Conservation (phyloP, 2,888 invertebrate species). For the Rutpela maculata region DNA sequence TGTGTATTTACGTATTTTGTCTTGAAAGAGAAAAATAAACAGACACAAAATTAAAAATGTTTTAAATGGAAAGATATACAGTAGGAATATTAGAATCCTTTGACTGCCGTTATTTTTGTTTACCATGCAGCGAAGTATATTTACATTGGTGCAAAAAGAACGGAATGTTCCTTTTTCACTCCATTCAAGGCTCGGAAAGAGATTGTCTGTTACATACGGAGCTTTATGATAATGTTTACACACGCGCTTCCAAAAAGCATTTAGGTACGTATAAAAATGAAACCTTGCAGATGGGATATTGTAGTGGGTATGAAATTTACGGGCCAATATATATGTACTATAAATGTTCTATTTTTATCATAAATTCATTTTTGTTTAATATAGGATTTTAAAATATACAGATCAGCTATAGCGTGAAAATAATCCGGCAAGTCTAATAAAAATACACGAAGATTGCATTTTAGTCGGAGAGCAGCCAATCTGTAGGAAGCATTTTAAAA, state of each 20-base stretch:
- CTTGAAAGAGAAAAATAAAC: background rate
- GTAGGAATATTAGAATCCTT: slow-evolving; percentile 2
- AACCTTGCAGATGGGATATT: too few relatives aligned
- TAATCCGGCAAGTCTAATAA: too few relatives aligned
- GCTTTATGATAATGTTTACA: slow-evolving; percentile 7
- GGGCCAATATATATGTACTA: too few relatives aligned
- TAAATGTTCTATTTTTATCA: too few relatives aligned
- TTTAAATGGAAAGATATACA: slow-evolving; percentile 1
- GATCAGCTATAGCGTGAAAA: too few relatives aligned
- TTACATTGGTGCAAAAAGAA: background rate
- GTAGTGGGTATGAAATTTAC: too few relatives aligned
- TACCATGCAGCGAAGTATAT: background rate
- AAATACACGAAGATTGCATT: too few relatives aligned
- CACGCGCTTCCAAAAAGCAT: background rate
- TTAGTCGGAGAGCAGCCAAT: too few relatives aligned
- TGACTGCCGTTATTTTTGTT: background rate
- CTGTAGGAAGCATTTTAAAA: too few relatives aligned
- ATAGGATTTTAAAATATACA: too few relatives aligned
- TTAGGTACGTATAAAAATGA: background rate
- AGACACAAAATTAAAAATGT: background rate
- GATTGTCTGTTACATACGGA: background rate
- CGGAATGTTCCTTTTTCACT: background rate
- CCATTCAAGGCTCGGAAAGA: background rate
- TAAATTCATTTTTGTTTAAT: too few relatives aligned
- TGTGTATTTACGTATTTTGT: background rate